Evolutionary conservation across 2,113 vertebrate species (phyloP), one percentile per base, ranked within the genome.

Genomic region (Muscicapa adusta): DNA sequence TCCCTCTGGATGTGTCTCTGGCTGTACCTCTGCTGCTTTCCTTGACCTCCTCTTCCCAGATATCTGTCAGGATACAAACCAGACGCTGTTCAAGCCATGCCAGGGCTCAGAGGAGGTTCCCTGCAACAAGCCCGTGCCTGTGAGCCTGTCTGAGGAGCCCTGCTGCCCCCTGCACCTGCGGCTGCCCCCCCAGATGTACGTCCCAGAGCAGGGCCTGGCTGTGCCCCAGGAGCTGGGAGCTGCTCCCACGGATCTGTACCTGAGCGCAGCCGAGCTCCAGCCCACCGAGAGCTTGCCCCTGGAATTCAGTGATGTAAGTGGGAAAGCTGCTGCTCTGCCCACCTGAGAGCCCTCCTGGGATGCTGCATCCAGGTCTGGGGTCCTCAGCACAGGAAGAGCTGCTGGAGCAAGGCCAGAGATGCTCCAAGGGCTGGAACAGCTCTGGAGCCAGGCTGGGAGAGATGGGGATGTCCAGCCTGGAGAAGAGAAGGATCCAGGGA

Each of bases 251-350:
- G 99, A 99, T 68, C 98, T 99, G 93, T 99, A 99, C 97, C 96
- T 99, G 97, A 99, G 99, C 6, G 98, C 99, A 0, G 99, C 99
- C 1, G 99, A 99, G 97, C 98, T 99, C n/a, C 99, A 99, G 97
- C 99, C 99, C 95, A 99, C 98, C 1, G 99, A 99, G 97, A 99
- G 98, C 76, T 97, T 99, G 53, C 99, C 99, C 12, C 97, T 99
- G 94, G 99, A 99, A 95, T 99, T 99, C 98, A 99, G 99, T 15
- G 99, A 99, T 31, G 99, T 99, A 97, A 96, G 99, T 91, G 88
- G 73, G 50, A 26, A 1, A 23, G 31, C 20, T 42, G 14, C 84
- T 24, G 15, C 31, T n/a, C 17, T 31, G 66, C 43, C 33, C 70
- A 51, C 28, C 68, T 51, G 65, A 34, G 48, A 48, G 31, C 75